Percentiles rank a stretch among this genome's conserved stretches.
Conservation (phyloP, 2,888 invertebrate species). For the Lasioglossum zephyrum region DNA sequence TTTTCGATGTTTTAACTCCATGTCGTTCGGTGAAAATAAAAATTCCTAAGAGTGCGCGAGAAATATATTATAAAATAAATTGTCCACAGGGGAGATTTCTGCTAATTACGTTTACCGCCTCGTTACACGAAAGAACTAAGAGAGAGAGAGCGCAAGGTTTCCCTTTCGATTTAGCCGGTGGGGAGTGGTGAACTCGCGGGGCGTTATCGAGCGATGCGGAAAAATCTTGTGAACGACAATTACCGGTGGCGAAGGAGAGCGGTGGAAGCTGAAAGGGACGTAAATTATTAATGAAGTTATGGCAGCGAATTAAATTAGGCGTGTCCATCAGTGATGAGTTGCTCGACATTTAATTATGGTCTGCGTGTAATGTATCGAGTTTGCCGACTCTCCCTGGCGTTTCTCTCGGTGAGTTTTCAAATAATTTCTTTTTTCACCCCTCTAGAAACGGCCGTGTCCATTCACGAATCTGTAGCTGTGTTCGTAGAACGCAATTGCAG, state of each 20-base stretch:
- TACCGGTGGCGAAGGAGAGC: constrained; percentile 27
- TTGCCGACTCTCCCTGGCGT: constrained; percentile 20
- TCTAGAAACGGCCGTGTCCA: constrained; percentile 18
- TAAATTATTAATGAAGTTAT: constrained; percentile 64
- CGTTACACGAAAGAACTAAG: background rate
- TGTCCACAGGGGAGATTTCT: background rate
- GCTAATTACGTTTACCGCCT: background rate
- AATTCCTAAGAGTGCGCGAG: background rate
- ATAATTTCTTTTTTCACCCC: constrained; percentile 61
- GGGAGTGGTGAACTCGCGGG: background rate
- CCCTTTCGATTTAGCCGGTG: background rate
- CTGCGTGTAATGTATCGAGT: constrained; percentile 62
- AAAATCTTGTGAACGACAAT: constrained; percentile 55
- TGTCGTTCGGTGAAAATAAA: background rate
- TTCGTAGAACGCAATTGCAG: constrained; percentile 22
- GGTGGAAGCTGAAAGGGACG: constrained; percentile 45
- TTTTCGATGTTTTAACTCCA: background rate
- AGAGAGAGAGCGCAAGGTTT: background rate
- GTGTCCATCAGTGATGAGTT: constrained; percentile 66
- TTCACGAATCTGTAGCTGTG: constrained; percentile 16
- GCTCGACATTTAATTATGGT: constrained; percentile 70
- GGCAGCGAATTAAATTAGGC: constrained; percentile 62
- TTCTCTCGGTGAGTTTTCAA: constrained; percentile 55
- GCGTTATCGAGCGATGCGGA: constrained; percentile 28
- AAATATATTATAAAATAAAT: background rate